Percentiles rank a stretch among this genome's conserved stretches.
Evolutionary conservation across 1,140 invertebrate species (phyloP).

Genomic region (Macrobrachium rosenbergii): DNA sequence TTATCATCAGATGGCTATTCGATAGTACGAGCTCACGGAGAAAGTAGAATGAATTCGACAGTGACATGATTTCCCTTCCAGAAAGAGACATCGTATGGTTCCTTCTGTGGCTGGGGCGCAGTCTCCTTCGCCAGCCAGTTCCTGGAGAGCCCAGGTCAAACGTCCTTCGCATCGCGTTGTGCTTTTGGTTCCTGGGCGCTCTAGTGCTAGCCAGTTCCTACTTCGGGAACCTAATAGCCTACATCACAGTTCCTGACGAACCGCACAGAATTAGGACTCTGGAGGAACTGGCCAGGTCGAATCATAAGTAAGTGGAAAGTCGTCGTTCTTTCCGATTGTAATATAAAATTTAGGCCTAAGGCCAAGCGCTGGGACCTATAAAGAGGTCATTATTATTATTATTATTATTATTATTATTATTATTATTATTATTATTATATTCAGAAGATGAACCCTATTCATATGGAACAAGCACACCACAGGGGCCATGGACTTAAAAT

Average conservation of each 20-base stretch:
- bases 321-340: too few relatives aligned
- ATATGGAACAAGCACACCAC: too few relatives aligned
- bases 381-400: not conserved
- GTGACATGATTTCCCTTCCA: not conserved
- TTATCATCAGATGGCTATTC: not conserved
- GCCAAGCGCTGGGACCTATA: not conserved
- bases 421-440: not conserved
- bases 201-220: constrained; percentile 30
- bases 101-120: not conserved
- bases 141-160: not conserved
- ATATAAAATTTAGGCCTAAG: too few relatives aligned
- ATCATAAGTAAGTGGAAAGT: not conserved
- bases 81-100: constrained; percentile 4
- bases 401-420: not conserved
- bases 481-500: too few relatives aligned
- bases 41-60: not conserved
- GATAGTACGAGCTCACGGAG: not conserved
- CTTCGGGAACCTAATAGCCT: constrained; percentile 28
- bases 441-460: too few relatives aligned
- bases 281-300: constrained; percentile 1
- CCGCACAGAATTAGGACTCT: constrained; percentile 2
- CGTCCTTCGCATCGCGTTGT: not conserved
- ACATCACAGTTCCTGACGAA: constrained; percentile 21
- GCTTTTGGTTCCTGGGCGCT: constrained; percentile 9
- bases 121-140: constrained; percentile 8